Percentiles rank a stretch among this genome's conserved stretches.
Conservation (phyloP, 2,113 vertebrate genomes). For the Sinocyclocheilus anophthalmus region DNA sequence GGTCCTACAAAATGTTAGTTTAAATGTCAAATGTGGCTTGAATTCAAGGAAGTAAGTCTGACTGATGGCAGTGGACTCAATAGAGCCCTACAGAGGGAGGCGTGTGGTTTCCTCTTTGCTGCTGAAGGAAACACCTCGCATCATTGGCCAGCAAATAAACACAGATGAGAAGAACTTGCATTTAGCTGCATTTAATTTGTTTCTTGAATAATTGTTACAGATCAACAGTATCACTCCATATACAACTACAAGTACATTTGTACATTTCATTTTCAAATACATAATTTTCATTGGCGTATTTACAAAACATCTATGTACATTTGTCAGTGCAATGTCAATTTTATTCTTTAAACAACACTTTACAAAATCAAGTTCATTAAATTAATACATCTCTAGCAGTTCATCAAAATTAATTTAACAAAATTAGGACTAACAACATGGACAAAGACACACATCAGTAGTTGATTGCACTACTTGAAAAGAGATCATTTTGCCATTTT, state of each 20-base stretch:
- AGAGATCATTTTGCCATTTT: constrained; percentile 68
- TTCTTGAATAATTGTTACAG: constrained; percentile 94
- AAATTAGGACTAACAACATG: constrained; percentile 79
- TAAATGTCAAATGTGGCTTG: constrained; percentile 31
- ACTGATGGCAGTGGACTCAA: background rate
- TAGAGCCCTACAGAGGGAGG: background rate
- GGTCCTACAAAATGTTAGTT: background rate
- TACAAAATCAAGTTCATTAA: constrained; percentile 93
- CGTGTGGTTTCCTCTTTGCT: constrained; percentile 52
- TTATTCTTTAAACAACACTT: constrained; percentile 86
- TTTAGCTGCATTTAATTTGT: constrained; percentile 93
- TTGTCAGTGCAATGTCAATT: constrained; percentile 98
- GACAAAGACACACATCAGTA: constrained; percentile 83
- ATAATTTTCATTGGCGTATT: constrained; percentile 90
- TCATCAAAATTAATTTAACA: constrained; percentile 84
- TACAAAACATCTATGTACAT: constrained; percentile 98
- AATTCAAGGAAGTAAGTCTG: constrained; percentile 17
- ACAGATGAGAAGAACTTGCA: constrained; percentile 64
- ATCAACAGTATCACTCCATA: constrained; percentile 95
- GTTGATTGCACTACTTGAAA: constrained; percentile 87
- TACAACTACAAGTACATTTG: constrained; percentile 95
- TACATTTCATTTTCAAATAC: constrained; percentile 96
- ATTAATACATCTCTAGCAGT: constrained; percentile 91
- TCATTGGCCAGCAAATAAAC: background rate
- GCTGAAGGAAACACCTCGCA: constrained; percentile 40